Percentiles rank a stretch among this genome's conserved stretches.
Evolutionary conservation across 2,113 vertebrate genomes (phyloP).

Genomic region (Fulmarus glacialis): DNA sequence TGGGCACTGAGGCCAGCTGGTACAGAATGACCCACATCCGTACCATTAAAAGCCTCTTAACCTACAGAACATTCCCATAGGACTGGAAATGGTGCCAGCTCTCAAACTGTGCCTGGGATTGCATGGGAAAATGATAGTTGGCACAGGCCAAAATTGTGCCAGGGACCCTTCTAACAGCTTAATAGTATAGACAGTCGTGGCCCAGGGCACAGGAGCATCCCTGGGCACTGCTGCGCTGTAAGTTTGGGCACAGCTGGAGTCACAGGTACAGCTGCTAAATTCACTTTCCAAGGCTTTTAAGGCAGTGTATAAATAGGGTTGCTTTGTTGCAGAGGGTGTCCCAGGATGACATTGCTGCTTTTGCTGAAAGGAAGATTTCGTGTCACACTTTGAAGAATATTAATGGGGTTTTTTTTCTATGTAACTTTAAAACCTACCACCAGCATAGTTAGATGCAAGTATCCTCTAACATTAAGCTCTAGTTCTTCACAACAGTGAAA

Average conservation of each 20-base stretch:
- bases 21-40: constrained; percentile 26
- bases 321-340: neutral
- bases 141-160: neutral
- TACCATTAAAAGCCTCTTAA: constrained; percentile 24
- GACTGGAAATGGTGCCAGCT: neutral
- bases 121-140: neutral
- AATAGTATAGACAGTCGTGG: neutral
- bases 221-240: neutral
- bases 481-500: neutral
- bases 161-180: neutral
- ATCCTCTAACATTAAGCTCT: neutral
- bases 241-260: neutral
- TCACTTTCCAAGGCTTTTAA: neutral
- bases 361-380: neutral
- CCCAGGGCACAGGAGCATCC: neutral
- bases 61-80: constrained; percentile 39
- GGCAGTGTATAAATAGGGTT: neutral
- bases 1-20: neutral
- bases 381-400: neutral
- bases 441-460: neutral
- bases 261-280: neutral
- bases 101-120: constrained; percentile 25
- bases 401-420: fast-evolving
- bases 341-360: neutral
- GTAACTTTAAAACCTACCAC: neutral